Conservation (phyloP, 2,113 vertebrate species). For the Syrmaticus mikado region DNA sequence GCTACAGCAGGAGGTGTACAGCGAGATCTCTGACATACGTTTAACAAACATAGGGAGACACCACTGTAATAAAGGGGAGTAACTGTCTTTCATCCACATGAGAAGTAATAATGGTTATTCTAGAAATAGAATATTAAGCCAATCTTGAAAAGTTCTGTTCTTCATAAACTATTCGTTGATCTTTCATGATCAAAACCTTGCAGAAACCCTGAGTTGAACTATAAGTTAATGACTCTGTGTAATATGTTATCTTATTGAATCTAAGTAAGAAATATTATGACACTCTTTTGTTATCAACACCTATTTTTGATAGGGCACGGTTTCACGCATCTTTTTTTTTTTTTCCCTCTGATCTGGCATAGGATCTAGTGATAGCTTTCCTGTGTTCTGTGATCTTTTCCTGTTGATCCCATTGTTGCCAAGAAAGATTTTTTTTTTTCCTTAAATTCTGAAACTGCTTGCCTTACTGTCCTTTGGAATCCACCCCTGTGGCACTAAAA, state of each 20-base stretch:
- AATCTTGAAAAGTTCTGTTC: constrained; percentile 8
- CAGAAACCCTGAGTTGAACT: not conserved
- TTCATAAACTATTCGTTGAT: constrained; percentile 38
- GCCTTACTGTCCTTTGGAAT: not conserved
- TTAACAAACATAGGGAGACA: constrained; percentile 48
- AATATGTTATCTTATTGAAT: not conserved
- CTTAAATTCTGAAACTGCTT: not conserved
- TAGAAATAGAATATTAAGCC: constrained; percentile 1
- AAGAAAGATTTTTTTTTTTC: not conserved
- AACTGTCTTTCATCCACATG: constrained; percentile 31
- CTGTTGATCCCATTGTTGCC: not conserved
- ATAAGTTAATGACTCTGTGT: not conserved
- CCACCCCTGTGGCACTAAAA: not conserved
- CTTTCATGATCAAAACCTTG: constrained; percentile 1
- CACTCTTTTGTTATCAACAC: not conserved
- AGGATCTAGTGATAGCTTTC: not conserved
- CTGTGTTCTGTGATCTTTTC: not conserved
- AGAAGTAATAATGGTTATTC: constrained; percentile 47
- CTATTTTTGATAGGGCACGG: not conserved
- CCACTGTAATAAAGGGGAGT: constrained; percentile 33
- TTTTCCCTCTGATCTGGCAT: not conserved
- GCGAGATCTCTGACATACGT: constrained; percentile 45
- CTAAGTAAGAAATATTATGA: not conserved
- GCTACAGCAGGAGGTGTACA: constrained; percentile 63
- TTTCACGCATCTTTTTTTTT: not conserved